Evolutionary conservation across 2,113 vertebrate genomes (phyloP).

Genomic region (Crotophaga sulcirostris): DNA sequence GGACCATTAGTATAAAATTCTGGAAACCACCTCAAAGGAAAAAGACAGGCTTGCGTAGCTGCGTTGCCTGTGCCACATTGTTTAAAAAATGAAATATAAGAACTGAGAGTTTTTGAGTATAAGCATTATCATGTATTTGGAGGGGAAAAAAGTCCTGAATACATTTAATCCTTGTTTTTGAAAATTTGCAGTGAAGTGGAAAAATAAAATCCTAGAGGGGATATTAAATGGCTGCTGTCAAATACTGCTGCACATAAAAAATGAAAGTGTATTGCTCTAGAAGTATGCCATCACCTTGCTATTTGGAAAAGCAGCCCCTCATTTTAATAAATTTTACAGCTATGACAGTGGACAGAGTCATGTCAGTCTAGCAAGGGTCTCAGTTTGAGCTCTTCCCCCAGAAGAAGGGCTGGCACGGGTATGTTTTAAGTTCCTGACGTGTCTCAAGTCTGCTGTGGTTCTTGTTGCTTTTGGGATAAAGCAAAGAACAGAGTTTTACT

Average conservation of each 20-base stretch:
- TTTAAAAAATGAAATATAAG: background rate
- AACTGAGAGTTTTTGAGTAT: background rate
- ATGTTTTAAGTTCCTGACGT: background rate
- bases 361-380: background rate
- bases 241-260: background rate
- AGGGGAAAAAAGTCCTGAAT: background rate
- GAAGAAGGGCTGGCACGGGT: background rate
- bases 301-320: background rate
- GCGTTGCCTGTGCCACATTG: background rate
- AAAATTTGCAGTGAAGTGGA: background rate
- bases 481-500: too few relatives aligned
- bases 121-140: background rate
- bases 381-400: background rate
- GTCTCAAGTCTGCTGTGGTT: too few relatives aligned
- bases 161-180: background rate
- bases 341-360: accelerated
- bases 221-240: background rate
- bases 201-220: background rate
- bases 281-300: background rate
- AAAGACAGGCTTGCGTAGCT: background rate
- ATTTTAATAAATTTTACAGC: background rate
- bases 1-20: background rate
- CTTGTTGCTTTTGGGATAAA: too few relatives aligned
- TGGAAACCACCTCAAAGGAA: background rate
- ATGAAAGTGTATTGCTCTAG: background rate